Percentiles rank a stretch among this genome's conserved stretches.
Conservation (phyloP, 2,113 vertebrate genomes). For the Ailuropoda melanoleuca region DNA sequence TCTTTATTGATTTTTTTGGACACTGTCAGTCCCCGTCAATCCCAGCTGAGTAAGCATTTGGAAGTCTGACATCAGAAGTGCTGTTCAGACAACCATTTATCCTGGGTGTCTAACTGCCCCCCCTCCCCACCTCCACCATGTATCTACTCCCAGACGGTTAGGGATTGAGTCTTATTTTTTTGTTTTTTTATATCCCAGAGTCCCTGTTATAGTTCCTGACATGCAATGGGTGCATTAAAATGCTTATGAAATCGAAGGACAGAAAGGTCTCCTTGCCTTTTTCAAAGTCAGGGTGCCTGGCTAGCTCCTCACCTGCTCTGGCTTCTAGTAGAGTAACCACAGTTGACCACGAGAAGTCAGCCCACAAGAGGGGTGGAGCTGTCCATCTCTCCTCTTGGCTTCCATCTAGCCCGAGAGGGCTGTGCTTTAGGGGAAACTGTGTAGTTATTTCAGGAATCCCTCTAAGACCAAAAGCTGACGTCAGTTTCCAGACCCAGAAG, state of each 20-base stretch:
- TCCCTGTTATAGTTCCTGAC: background rate
- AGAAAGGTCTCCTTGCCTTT: background rate
- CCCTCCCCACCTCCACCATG: fast-evolving
- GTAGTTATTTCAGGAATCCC: background rate
- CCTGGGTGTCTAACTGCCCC: background rate
- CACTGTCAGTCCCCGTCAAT: background rate
- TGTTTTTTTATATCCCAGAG: background rate
- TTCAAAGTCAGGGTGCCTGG: fast-evolving
- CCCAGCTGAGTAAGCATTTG: background rate
- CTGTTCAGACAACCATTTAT: background rate
- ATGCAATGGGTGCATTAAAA: background rate
- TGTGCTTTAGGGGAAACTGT: background rate
- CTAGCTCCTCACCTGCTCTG: background rate
- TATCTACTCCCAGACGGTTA: background rate
- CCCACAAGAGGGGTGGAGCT: fast-evolving
- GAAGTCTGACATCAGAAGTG: background rate
- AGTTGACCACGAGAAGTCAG: fast-evolving
- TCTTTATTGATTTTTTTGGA: background rate
- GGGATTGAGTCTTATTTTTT: background rate
- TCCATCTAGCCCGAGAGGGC: background rate
- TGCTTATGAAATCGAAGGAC: background rate
- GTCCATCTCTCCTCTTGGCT: background rate
- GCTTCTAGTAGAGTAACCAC: background rate
- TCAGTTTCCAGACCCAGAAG: background rate
- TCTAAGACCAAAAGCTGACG: background rate